phyloP scores from a whole-genome alignment of 2,888 invertebrate genomes.

The Drosophila rellima region DNA sequence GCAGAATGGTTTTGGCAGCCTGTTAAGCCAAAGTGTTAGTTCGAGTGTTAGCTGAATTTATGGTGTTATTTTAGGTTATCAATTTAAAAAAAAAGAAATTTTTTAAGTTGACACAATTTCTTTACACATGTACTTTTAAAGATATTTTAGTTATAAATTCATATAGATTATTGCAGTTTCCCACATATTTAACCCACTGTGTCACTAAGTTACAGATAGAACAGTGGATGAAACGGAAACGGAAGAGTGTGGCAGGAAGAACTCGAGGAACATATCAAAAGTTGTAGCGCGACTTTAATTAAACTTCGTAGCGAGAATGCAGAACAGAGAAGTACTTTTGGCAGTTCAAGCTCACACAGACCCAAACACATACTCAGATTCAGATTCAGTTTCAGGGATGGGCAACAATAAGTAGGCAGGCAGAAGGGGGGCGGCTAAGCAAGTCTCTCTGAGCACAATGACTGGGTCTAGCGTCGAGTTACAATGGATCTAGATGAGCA shows the following conservation, averaged over 20 bases:
- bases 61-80: not conserved
- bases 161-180: too few relatives aligned
- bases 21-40: not conserved
- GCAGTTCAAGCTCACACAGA: conserved; percentile 65
- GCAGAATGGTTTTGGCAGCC: not conserved
- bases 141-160: too few relatives aligned
- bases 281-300: conserved; percentile 80
- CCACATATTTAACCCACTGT: conserved; percentile 36
- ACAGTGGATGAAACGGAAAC: conserved; percentile 54
- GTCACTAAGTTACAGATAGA: conserved; percentile 21
- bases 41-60: not conserved
- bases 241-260: conserved; percentile 71
- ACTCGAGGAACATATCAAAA: conserved; percentile 76
- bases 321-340: conserved; percentile 70
- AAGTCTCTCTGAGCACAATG: conserved; percentile 48
- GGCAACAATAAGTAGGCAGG: conserved; percentile 45
- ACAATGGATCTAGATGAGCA: conserved; percentile 51
- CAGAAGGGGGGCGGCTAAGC: conserved; percentile 13
- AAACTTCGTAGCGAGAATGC: conserved; percentile 68
- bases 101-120: too few relatives aligned
- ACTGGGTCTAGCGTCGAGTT: conserved; percentile 44
- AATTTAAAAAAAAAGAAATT: too few relatives aligned
- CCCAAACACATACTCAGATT: conserved; percentile 21
- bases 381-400: conserved; percentile 36
- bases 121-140: too few relatives aligned